phyloP scores from a whole-genome alignment of 2,113 vertebrate genomes.

The Ursus arctos region DNA sequence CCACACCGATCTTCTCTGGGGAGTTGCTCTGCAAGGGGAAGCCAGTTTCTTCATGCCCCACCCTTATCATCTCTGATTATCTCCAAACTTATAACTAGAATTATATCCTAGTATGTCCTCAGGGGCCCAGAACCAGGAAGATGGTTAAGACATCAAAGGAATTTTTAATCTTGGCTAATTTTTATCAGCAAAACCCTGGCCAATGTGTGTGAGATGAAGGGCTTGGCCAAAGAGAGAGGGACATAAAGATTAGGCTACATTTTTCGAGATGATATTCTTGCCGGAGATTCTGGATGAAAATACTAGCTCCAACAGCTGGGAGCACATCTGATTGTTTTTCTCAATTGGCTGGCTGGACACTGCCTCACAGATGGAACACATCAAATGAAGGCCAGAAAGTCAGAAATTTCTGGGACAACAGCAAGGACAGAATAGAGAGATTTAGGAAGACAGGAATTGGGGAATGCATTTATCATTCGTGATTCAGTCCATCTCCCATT shows the following conservation, averaged over 20 bases:
- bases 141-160: neutral
- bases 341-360: neutral
- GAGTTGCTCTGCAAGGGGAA: neutral
- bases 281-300: constrained; percentile 1
- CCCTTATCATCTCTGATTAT: neutral
- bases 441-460: neutral
- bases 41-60: neutral
- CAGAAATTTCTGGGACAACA: neutral
- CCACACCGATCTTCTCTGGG: too few relatives aligned
- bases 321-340: neutral
- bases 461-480: neutral
- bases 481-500: neutral
- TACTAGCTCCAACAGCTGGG: neutral
- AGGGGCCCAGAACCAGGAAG: neutral
- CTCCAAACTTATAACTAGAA: neutral
- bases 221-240: neutral
- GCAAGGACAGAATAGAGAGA: neutral
- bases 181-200: neutral
- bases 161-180: constrained; percentile 20
- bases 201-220: neutral
- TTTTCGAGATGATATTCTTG: neutral
- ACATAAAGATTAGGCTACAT: neutral
- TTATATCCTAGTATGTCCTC: neutral
- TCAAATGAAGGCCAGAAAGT: neutral
- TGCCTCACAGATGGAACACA: neutral